A percentile compares a stretch with the other conserved stretches of the same genome.
Evolutionary conservation across 2,113 vertebrate species (phyloP).

Genomic region (Orycteropus afer): DNA sequence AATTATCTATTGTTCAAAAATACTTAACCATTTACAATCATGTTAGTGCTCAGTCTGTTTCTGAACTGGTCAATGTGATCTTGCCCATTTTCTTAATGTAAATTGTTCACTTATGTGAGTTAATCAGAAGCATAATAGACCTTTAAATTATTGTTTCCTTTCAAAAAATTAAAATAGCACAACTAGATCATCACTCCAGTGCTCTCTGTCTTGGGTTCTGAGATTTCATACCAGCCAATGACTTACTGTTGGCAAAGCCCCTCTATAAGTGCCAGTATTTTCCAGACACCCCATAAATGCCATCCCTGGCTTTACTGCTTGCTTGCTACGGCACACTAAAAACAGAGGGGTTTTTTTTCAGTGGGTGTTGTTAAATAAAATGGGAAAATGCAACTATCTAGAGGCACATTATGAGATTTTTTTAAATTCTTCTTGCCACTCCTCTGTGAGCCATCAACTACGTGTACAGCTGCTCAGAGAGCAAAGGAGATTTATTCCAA

Average conservation of each 20-base stretch:
- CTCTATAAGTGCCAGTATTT: not conserved
- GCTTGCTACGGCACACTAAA: not conserved
- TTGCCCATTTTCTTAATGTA: not conserved
- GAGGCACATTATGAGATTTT: slow-evolving; percentile 22
- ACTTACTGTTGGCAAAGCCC: not conserved
- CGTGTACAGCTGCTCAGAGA: not conserved
- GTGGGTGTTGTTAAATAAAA: slow-evolving; percentile 45
- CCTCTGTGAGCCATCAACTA: not conserved
- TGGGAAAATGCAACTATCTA: slow-evolving; percentile 10
- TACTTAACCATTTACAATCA: not conserved
- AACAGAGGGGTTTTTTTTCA: slow-evolving; percentile 27
- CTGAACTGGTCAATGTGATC: not conserved
- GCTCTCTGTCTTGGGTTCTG: not conserved
- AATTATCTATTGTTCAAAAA: not conserved
- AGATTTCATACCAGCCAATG: not conserved
- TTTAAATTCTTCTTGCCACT: not conserved
- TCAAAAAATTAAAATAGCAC: not conserved
- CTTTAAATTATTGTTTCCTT: not conserved
- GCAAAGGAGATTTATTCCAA: not conserved
- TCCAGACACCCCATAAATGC: slow-evolving; percentile 60
- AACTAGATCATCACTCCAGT: not conserved
- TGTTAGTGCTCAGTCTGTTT: not conserved
- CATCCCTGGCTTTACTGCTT: slow-evolving; percentile 9
- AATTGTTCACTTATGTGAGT: not conserved
- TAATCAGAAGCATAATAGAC: not conserved